Evolutionary conservation across 2,113 vertebrate species (phyloP).

Genomic region (Clupea harengus): DNA sequence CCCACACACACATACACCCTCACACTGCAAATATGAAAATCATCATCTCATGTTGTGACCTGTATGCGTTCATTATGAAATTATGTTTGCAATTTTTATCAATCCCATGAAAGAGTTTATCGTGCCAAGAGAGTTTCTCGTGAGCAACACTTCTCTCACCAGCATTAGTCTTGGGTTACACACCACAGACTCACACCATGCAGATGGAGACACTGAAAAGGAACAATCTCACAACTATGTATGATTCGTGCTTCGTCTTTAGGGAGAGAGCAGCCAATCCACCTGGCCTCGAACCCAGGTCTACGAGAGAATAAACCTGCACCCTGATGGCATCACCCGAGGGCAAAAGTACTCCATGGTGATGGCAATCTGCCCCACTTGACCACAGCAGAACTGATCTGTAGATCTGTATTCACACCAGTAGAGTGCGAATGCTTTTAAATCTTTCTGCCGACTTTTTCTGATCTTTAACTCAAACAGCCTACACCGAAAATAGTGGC

Average conservation of each 20-base stretch:
- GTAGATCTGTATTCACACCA: no score
- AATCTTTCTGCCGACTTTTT: no score
- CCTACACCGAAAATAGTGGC: no score
- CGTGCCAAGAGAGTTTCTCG: not conserved
- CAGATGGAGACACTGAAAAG: not conserved
- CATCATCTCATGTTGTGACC: constrained; percentile 24
- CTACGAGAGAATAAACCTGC: not conserved
- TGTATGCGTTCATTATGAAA: constrained; percentile 26
- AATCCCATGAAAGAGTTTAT: not conserved
- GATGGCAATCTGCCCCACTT: not conserved
- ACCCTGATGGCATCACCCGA: not conserved
- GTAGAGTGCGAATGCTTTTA: no score
- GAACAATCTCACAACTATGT: not conserved
- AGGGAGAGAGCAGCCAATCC: not conserved
- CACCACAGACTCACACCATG: not conserved
- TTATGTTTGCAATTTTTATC: not conserved
- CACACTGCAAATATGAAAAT: not conserved
- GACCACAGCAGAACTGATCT: no score
- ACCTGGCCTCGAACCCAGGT: not conserved
- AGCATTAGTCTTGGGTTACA: not conserved
- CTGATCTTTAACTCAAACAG: no score
- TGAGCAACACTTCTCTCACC: not conserved
- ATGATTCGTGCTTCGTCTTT: not conserved
- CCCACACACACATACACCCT: not conserved
- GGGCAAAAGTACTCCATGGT: not conserved